Conservation (phyloP, 2,888 invertebrate species). For the Sepioteuthis lessoniana region DNA sequence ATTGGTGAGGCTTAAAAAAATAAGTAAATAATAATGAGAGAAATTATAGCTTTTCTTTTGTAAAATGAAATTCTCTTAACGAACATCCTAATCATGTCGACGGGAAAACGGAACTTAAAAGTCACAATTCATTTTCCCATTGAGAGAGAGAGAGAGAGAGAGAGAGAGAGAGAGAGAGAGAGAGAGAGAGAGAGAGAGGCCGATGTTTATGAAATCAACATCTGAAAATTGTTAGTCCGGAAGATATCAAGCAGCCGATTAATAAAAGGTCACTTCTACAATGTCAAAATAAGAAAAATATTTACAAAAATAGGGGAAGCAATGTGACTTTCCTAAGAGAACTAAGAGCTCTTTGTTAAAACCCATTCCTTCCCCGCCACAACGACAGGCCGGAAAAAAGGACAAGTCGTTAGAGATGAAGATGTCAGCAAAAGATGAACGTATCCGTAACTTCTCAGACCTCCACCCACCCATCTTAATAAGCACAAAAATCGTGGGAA, state of each 20-base stretch:
- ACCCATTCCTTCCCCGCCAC: not conserved
- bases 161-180: too few relatives aligned
- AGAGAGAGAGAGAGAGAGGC: not conserved
- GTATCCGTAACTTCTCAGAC: not conserved
- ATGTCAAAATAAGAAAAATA: conserved; percentile 33
- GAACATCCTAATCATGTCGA: too few relatives aligned
- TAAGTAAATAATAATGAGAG: too few relatives aligned
- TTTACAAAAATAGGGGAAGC: conserved; percentile 33
- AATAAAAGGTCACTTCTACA: conserved; percentile 33
- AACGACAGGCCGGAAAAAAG: not conserved
- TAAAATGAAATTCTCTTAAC: too few relatives aligned
- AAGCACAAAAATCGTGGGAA: not conserved
- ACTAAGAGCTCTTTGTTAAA: not conserved
- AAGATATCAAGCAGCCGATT: conserved; percentile 33
- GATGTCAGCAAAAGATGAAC: conserved; percentile 2
- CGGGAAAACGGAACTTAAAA: too few relatives aligned
- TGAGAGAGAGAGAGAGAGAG: too few relatives aligned
- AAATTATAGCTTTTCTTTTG: too few relatives aligned
- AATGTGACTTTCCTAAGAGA: not conserved
- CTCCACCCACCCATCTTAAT: not conserved
- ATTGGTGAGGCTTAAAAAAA: too few relatives aligned
- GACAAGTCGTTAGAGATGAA: not conserved
- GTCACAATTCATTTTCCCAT: too few relatives aligned
- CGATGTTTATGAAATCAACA: not conserved
- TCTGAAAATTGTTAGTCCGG: conserved; percentile 7